Evolutionary conservation across 2,113 vertebrate species (phyloP).

Genomic region (Forbesichthys papilliferus): DNA sequence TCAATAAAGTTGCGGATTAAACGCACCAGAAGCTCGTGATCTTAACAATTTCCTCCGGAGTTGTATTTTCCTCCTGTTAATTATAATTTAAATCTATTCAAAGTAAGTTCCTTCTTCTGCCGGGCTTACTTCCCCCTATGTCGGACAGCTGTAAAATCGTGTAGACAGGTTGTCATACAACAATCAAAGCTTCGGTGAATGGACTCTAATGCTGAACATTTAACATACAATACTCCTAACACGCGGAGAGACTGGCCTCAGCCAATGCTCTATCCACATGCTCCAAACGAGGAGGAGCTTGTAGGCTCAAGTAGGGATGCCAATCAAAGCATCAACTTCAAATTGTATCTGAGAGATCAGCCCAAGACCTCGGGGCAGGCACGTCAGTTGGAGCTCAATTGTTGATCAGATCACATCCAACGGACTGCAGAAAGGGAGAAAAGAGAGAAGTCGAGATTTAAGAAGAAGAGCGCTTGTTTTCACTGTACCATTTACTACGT

Average conservation of each 20-base stretch:
- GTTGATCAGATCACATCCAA: constrained; percentile 96
- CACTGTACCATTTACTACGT: not conserved
- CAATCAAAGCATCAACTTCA: constrained; percentile 99
- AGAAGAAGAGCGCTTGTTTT: constrained; percentile 78
- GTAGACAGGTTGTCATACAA: constrained; percentile 93
- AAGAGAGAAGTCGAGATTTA: constrained; percentile 72
- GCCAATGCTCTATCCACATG: constrained; percentile 83
- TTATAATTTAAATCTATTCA: constrained; percentile 74
- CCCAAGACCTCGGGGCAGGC: constrained; percentile 93
- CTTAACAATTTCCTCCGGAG: constrained; percentile 39
- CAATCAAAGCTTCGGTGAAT: constrained; percentile 86
- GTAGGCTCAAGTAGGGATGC: constrained; percentile 87
- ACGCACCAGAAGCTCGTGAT: constrained; percentile 37
- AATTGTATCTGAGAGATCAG: constrained; percentile 97
- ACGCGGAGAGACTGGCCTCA: constrained; percentile 68
- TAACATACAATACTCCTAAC: constrained; percentile 86
- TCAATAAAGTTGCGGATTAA: constrained; percentile 22
- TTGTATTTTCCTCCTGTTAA: constrained; percentile 47
- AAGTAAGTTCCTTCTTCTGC: constrained; percentile 79
- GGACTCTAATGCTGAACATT: constrained; percentile 88
- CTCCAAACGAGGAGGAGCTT: constrained; percentile 87
- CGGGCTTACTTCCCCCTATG: constrained; percentile 84
- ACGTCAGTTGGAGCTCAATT: constrained; percentile 97
- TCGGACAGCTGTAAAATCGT: constrained; percentile 90
- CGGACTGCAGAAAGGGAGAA: constrained; percentile 76